Conservation (phyloP, 2,888 invertebrate genomes). For the Drosophila nr. medialis region DNA sequence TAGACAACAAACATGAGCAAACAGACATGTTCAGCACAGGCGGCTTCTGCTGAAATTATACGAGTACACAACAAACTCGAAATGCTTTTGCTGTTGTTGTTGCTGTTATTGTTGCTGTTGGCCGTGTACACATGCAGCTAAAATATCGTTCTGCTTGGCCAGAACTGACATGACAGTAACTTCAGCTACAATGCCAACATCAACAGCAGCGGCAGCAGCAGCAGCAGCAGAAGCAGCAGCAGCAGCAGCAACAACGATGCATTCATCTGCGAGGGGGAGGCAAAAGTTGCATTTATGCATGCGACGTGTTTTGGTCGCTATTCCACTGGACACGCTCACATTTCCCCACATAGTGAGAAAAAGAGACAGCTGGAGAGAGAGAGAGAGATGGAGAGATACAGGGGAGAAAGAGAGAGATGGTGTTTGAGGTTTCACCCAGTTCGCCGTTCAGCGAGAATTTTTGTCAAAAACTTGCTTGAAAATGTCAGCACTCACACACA, state of each 20-base stretch:
- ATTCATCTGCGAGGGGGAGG: conserved; percentile 55
- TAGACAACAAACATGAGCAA: conserved; percentile 45
- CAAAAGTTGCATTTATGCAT: conserved; percentile 59
- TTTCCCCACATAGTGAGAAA: conserved; percentile 14
- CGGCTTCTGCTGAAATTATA: conserved; percentile 50
- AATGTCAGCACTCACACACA: neutral
- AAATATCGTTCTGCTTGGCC: conserved; percentile 72
- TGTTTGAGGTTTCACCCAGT: conserved; percentile 13
- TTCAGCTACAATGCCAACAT: conserved; percentile 51
- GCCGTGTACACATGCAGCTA: conserved; percentile 63
- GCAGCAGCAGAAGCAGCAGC: neutral
- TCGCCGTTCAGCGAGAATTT: conserved; percentile 21
- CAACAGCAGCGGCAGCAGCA: conserved; percentile 38
- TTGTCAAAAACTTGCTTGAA: neutral
- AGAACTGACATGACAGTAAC: conserved; percentile 72
- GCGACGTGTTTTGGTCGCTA: conserved; percentile 66
- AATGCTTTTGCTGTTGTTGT: conserved; percentile 1
- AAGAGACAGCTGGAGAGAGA: neutral
- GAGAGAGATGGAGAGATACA: neutral
- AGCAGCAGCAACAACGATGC: conserved; percentile 34
- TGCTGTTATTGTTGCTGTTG: conserved; percentile 26
- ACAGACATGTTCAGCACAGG: conserved; percentile 43
- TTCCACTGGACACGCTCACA: conserved; percentile 41
- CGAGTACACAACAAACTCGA: conserved; percentile 43
- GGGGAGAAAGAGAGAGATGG: neutral